Conservation (phyloP, 2,797 vertebrate species). For the Rhinatrema bivittatum region DNA sequence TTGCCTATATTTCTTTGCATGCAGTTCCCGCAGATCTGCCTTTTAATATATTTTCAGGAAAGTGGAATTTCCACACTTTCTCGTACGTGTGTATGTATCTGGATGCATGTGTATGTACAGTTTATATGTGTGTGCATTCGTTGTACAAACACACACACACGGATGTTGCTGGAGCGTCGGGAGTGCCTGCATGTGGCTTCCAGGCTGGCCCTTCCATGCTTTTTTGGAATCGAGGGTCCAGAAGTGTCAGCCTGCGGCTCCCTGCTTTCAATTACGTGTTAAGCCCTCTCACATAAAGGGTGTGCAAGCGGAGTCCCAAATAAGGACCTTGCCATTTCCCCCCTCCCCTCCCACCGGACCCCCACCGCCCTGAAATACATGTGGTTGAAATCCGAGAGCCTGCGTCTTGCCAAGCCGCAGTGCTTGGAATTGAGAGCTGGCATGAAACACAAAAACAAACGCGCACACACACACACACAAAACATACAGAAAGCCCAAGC, state of each 20-base stretch:
- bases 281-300: slow-evolving; percentile 70
- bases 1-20: too few relatives aligned
- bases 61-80: background rate
- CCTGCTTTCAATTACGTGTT: slow-evolving; percentile 72
- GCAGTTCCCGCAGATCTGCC: too few relatives aligned
- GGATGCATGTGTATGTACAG: too few relatives aligned
- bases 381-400: slow-evolving; percentile 92
- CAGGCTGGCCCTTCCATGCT: slow-evolving; percentile 38
- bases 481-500: too few relatives aligned
- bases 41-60: slow-evolving; percentile 7
- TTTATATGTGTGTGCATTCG: too few relatives aligned
- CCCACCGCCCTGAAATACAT: slow-evolving; percentile 84
- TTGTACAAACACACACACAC: too few relatives aligned
- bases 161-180: too few relatives aligned
- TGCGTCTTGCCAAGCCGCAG: slow-evolving; percentile 80
- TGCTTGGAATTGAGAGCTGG: slow-evolving; percentile 71
- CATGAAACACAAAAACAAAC: too few relatives aligned
- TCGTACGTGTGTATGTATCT: background rate
- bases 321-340: slow-evolving; percentile 81
- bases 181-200: slow-evolving; percentile 20
- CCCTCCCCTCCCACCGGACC: too few relatives aligned
- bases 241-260: slow-evolving; percentile 50
- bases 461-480: too few relatives aligned
- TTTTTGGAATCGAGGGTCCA: slow-evolving; percentile 60
- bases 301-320: slow-evolving; percentile 70